Base-by-base conservation (phyloP, 2,113 vertebrate genomes). In the Elanus axillaris region DNA sequence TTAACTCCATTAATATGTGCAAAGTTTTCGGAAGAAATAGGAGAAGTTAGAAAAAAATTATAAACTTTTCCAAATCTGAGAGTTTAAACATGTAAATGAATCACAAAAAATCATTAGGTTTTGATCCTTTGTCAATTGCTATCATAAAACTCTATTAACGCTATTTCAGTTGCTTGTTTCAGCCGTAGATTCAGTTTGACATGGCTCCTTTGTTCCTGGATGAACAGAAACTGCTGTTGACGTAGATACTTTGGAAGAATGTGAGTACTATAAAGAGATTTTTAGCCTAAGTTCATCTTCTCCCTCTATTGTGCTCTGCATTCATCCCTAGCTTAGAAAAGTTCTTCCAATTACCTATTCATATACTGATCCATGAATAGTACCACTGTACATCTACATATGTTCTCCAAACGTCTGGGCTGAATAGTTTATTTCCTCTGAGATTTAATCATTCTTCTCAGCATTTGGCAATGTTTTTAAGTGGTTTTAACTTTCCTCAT, bases 381-480 rank as follows among this genome's bases (percentile, higher is more conserved):
- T 77, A 73, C 64, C 66, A 93, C 81, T 89, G 43, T 79, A 90
- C 27, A 92, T 97, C 86, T 97, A 86, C 90, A 85, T 85, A 82
- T 80, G 79, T 85, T 94, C 88, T 92, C 93, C 86, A 92, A 83
- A 93, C 71, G 83, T 91, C 96, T 92, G 88, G 71, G 62, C 38
- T 94, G 87, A 97, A 93, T 90, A 94, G 91, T 92, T 96, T 88
- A 94, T 85, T 94, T 93, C 86, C 91, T 94, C 82, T 64, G 40
- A 67, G 21, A 34, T 86, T 48, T 71, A 82, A 94, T 92, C 88
- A 94, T 68, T 96, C 79, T 67, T 92, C 43, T 83, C 45, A 88
- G 78, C 75, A 80, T 81, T 94, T 96, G 91, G 52, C 86, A 94
- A 7, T 45, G 53, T 22, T 86, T 94, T 67, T 88, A 68, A 91